These are phyloP conservation scores for Elymnias hypermnestra DNA, from an alignment of 1,140 invertebrate genomes.

Conservation along the genomic window DNA sequence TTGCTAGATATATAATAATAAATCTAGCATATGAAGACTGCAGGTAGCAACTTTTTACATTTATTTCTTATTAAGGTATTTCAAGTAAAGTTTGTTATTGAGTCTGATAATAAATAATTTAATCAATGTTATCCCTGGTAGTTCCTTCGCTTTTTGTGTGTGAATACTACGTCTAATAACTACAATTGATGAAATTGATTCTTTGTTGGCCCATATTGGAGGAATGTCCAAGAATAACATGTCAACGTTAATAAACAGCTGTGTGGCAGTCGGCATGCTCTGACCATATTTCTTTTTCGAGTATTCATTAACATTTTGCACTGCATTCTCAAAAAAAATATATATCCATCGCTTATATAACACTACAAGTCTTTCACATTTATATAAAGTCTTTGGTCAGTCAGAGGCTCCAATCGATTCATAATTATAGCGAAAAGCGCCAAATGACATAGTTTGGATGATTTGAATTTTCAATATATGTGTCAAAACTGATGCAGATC, in stretches of 20 bases:
- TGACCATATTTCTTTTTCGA: constrained; percentile 53
- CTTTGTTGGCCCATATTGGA: constrained; percentile 49
- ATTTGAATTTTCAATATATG: constrained; percentile 56
- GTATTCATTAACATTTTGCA: constrained; percentile 35
- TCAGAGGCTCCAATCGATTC: constrained; percentile 44
- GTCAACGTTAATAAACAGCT: constrained; percentile 66
- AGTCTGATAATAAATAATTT: too few relatives aligned
- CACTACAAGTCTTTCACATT: constrained; percentile 33
- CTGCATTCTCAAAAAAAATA: constrained; percentile 8
- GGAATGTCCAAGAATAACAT: constrained; percentile 73
- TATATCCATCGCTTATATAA: constrained; percentile 27
- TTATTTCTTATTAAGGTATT: too few relatives aligned
- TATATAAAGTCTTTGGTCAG: constrained; percentile 27
- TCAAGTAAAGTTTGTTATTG: too few relatives aligned
- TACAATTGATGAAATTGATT: constrained; percentile 61
- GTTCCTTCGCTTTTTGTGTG: constrained; percentile 42
- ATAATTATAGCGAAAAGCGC: constrained; percentile 24
- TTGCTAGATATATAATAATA: too few relatives aligned
- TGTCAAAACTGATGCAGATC: constrained; percentile 37
- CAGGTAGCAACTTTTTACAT: constrained; percentile 10
- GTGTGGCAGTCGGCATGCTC: constrained; percentile 43
- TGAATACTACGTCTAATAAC: constrained; percentile 72
- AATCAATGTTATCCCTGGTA: constrained; percentile 36
- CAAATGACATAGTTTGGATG: constrained; percentile 50
- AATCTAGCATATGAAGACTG: neutral